A percentile compares a stretch with the other conserved stretches of the same genome.
phyloP scores from a whole-genome alignment of 2,888 invertebrate genomes.

The Watsonalla binaria region DNA sequence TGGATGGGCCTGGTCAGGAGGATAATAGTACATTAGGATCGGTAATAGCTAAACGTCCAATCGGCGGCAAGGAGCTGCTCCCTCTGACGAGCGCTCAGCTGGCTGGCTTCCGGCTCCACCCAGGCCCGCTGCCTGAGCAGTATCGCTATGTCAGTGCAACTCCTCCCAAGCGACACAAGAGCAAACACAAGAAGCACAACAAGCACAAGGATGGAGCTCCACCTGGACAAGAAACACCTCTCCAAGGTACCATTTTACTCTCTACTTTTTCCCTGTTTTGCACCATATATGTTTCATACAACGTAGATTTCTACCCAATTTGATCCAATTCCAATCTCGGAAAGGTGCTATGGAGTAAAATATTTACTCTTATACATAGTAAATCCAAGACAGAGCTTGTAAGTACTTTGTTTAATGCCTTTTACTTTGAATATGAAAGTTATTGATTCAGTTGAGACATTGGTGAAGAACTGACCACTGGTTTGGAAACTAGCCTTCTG shows the following conservation, averaged over 20 bases:
- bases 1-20: constrained; percentile 93
- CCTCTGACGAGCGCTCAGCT: constrained; percentile 92
- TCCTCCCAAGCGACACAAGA: constrained; percentile 95
- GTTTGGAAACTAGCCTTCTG: too few relatives aligned
- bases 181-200: constrained; percentile 93
- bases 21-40: constrained; percentile 93
- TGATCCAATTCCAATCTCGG: too few relatives aligned
- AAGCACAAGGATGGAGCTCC: constrained; percentile 93
- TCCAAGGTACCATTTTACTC: constrained; percentile 74
- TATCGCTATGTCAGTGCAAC: constrained; percentile 95
- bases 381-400: too few relatives aligned
- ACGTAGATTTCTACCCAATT: too few relatives aligned
- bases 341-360: too few relatives aligned
- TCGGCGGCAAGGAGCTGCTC: constrained; percentile 90
- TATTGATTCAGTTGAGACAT: too few relatives aligned
- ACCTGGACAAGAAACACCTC: constrained; percentile 85
- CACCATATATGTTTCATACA: too few relatives aligned
- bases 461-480: too few relatives aligned
- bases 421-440: too few relatives aligned
- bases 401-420: too few relatives aligned
- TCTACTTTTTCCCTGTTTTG: too few relatives aligned
- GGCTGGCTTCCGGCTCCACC: constrained; percentile 95
- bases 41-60: constrained; percentile 96
- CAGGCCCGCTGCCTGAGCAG: constrained; percentile 97
- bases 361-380: too few relatives aligned